Percentiles rank a stretch among this genome's conserved stretches.
Conservation (phyloP, 1,140 invertebrate species). For the Antheraea mylitta region DNA sequence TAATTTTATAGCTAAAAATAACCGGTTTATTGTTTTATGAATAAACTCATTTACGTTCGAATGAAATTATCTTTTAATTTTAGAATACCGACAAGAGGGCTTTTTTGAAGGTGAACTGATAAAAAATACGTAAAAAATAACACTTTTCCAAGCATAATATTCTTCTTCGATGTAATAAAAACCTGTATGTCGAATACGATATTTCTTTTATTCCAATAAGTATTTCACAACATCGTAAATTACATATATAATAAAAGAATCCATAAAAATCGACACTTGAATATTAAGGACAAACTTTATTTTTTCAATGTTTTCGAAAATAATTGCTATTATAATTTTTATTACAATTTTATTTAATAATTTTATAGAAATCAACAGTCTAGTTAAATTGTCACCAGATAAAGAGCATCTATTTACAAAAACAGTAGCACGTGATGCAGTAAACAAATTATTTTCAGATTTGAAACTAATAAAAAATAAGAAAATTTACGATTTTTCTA, state of each 20-base stretch:
- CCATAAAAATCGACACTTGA: background rate
- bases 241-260: background rate
- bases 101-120: background rate
- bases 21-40: constrained; percentile 26
- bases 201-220: background rate
- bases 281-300: background rate
- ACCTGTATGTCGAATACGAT: background rate
- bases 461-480: constrained; percentile 34
- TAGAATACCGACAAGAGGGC: constrained; percentile 15
- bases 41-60: constrained; percentile 21
- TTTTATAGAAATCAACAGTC: background rate
- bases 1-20: constrained; percentile 25
- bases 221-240: background rate
- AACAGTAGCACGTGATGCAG: background rate
- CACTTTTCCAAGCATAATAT: background rate
- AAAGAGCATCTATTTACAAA: background rate
- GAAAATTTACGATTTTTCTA: constrained; percentile 36
- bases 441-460: constrained; percentile 28
- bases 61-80: constrained; percentile 14
- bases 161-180: background rate
- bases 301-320: background rate
- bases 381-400: constrained; percentile 4
- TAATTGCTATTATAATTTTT: background rate
- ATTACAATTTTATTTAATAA: constrained; percentile 1
- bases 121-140: constrained; percentile 1